Percentiles rank a stretch among this genome's conserved stretches.
phyloP scores from a whole-genome alignment of 2,797 vertebrate genomes.

The Sparus aurata region DNA sequence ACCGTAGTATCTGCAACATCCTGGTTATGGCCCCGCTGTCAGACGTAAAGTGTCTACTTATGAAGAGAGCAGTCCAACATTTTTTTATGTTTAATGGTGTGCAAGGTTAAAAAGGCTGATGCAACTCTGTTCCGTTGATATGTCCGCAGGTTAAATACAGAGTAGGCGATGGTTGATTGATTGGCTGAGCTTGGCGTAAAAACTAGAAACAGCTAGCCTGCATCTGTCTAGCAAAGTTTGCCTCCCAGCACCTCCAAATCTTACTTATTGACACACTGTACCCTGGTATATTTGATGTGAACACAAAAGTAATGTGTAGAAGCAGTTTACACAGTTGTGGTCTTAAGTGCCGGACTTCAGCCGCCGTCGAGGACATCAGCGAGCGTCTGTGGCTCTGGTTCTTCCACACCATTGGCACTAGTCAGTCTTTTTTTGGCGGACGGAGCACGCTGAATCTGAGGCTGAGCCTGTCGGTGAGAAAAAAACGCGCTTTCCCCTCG shows the following conservation, averaged over 20 bases:
- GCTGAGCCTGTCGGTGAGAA: too few species aligned
- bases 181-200: neutral
- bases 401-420: too few species aligned
- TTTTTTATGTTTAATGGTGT: neutral
- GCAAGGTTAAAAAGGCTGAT: neutral
- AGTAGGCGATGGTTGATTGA: neutral
- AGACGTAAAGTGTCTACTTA: too few species aligned
- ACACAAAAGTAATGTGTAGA: too few species aligned
- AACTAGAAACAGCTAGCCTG: neutral
- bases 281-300: neutral
- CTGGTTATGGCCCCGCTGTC: neutral
- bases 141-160: neutral
- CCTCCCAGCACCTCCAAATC: neutral
- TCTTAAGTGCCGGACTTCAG: too few species aligned
- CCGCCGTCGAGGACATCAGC: too few species aligned
- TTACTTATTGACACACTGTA: neutral
- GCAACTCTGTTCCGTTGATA: neutral
- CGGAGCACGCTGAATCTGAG: too few species aligned
- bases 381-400: too few species aligned
- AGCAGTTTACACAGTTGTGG: too few species aligned
- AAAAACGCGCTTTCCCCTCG: too few species aligned
- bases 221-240: neutral
- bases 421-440: too few species aligned
- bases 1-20: neutral
- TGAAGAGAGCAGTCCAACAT: neutral